Conservation (phyloP, 1,140 invertebrate genomes). For the Grapholita molesta region DNA sequence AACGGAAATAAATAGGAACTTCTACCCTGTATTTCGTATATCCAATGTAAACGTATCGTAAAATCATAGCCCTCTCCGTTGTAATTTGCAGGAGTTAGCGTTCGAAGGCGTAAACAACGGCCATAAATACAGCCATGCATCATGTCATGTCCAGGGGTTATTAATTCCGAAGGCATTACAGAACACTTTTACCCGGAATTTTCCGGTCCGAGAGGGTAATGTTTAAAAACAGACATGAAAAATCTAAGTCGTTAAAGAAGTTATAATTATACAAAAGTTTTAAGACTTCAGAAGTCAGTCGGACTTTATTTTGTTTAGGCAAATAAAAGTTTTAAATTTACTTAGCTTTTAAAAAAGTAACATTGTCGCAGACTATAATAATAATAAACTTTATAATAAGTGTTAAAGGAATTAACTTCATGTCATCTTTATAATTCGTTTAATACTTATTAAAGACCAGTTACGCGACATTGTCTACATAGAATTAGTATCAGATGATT, state of each 20-base stretch:
- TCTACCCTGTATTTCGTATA: neutral
- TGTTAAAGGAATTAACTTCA: too few species aligned
- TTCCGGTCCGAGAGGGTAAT: conserved; percentile 29
- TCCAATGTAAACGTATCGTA: neutral
- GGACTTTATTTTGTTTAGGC: neutral
- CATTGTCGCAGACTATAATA: too few species aligned
- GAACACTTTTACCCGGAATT: conserved; percentile 54
- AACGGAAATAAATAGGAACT: neutral
- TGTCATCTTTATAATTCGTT: too few species aligned
- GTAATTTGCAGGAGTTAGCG: neutral
- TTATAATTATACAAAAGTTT: neutral
- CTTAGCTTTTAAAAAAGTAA: too few species aligned
- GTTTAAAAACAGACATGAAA: conserved; percentile 6
- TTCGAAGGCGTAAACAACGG: conserved; percentile 21
- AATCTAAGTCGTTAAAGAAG: neutral
- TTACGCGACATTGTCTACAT: too few species aligned
- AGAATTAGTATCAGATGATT: too few species aligned
- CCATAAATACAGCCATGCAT: conserved; percentile 42
- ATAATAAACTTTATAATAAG: too few species aligned
- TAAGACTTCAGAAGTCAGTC: neutral
- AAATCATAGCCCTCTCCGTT: neutral
- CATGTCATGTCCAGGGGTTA: conserved; percentile 50
- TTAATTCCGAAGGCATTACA: conserved; percentile 64
- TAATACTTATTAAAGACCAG: too few species aligned
- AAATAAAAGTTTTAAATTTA: too few species aligned